Evolutionary conservation across 23 tunicate genomes (phyloP).

Genomic region (Phallusia fumigata): DNA sequence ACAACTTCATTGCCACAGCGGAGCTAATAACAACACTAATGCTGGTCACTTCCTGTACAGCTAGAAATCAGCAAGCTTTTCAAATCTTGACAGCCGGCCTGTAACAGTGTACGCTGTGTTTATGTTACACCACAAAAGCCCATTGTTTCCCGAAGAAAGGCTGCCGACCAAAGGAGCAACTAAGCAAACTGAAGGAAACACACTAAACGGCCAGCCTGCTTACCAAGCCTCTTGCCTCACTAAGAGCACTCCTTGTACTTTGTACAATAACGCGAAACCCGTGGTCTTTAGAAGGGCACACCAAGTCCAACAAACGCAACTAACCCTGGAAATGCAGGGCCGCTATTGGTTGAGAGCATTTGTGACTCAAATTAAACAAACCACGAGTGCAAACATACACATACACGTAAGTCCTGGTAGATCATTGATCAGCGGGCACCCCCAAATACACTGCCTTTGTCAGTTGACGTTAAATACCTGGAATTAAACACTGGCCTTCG

Average conservation of each 20-base stretch:
- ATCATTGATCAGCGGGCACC: no score
- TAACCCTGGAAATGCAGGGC: neutral
- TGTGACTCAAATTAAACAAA: neutral
- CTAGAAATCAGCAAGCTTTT: neutral
- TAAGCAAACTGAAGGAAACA: no score
- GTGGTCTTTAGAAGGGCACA: neutral
- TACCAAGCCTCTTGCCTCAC: no score
- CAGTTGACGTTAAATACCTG: no score
- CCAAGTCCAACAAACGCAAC: neutral
- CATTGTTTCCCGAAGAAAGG: neutral
- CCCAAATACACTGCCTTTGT: no score
- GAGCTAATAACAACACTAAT: neutral
- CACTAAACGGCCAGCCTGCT: no score
- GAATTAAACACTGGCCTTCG: no score
- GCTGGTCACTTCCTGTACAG: neutral
- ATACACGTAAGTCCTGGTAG: neutral
- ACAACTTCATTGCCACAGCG: neutral
- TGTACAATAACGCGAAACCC: neutral
- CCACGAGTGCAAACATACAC: conserved; percentile 3
- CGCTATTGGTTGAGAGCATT: neutral
- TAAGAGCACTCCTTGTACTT: neutral
- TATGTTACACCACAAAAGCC: neutral
- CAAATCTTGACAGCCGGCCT: neutral
- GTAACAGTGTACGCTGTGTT: neutral
- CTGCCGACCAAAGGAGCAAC: neutral